Percentiles rank a stretch among this genome's conserved stretches.
Evolutionary conservation across 2,113 vertebrate species (phyloP).

Genomic region (Leiothrix lutea): DNA sequence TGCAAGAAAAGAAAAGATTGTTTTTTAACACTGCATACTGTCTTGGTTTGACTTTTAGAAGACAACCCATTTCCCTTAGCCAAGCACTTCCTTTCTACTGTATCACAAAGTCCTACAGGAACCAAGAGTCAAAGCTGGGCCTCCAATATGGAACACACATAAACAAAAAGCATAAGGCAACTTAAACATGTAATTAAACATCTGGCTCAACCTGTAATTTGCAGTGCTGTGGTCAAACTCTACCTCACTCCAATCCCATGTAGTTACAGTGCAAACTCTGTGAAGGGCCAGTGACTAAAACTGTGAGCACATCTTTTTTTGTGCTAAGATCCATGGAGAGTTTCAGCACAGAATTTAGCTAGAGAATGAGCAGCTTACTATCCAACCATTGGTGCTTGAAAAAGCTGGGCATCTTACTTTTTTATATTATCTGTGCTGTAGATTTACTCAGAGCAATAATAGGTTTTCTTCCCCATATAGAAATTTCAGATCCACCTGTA

Average conservation of each 20-base stretch:
- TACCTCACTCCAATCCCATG: not conserved
- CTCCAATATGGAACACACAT: not conserved
- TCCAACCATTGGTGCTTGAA: not conserved
- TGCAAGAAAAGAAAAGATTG: rapidly evolving
- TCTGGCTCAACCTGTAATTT: not conserved
- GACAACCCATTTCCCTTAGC: not conserved
- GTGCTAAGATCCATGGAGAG: not conserved
- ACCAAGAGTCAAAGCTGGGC: not conserved
- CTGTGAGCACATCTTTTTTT: not conserved
- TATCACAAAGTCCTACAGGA: not conserved
- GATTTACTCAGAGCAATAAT: not conserved
- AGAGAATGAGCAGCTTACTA: not conserved
- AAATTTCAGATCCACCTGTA: not conserved
- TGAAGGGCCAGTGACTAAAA: not conserved
- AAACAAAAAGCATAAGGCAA: not conserved
- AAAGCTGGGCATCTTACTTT: not conserved
- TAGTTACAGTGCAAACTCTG: not conserved
- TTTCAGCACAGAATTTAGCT: not conserved
- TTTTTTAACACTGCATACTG: not conserved
- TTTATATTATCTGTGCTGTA: not conserved
- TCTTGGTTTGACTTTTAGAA: not conserved
- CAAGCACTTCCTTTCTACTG: not conserved
- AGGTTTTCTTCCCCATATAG: not conserved
- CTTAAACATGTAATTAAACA: not conserved
- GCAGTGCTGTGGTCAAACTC: not conserved